These are phyloP conservation scores for Drepana falcataria DNA, from an alignment of 2,888 invertebrate species.

Conservation along the genomic window DNA sequence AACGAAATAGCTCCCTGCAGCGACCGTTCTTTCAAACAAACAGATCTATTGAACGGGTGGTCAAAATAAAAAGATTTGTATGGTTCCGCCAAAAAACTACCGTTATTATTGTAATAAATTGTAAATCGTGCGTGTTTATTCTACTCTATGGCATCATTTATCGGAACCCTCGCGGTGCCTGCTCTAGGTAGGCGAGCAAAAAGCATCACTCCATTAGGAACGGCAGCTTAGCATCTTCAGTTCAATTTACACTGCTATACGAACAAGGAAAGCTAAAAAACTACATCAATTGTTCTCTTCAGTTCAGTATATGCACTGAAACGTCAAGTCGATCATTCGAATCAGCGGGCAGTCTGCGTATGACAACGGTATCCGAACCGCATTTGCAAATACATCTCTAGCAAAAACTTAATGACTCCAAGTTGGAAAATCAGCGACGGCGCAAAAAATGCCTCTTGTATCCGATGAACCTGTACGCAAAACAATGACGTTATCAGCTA, in stretches of 20 bases:
- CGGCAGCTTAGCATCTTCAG: slow-evolving; percentile 21
- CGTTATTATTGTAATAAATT: slow-evolving; percentile 22
- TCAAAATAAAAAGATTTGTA: slow-evolving; percentile 17
- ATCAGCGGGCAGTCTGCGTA: slow-evolving; percentile 27
- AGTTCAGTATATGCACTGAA: slow-evolving; percentile 29
- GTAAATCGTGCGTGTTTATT: slow-evolving; percentile 24
- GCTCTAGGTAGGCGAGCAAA: slow-evolving; percentile 22
- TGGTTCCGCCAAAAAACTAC: slow-evolving; percentile 6
- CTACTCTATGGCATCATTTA: slow-evolving; percentile 12
- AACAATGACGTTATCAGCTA: slow-evolving; percentile 10
- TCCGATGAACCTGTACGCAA: slow-evolving; percentile 7
- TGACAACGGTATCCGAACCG: slow-evolving; percentile 42
- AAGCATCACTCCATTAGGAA: slow-evolving; percentile 24
- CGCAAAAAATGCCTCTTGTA: slow-evolving; percentile 15
- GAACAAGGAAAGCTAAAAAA: slow-evolving; percentile 36
- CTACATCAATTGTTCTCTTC: slow-evolving; percentile 34
- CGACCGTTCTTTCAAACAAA: slow-evolving; percentile 1
- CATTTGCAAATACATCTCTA: slow-evolving; percentile 33
- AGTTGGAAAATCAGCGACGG: slow-evolving; percentile 23
- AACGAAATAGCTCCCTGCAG: slow-evolving; percentile 6
- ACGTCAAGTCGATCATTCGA: slow-evolving; percentile 32
- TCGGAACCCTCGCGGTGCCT: slow-evolving; percentile 10
- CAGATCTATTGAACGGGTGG: slow-evolving; percentile 5
- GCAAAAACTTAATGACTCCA: slow-evolving; percentile 41
- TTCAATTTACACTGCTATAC: slow-evolving; percentile 29